A percentile compares a stretch with the other conserved stretches of the same genome.
Evolutionary conservation across 30 jellyfish, hydroid and myxozoan genomes (phyloP).

Genomic region (Turritopsis rubra): DNA sequence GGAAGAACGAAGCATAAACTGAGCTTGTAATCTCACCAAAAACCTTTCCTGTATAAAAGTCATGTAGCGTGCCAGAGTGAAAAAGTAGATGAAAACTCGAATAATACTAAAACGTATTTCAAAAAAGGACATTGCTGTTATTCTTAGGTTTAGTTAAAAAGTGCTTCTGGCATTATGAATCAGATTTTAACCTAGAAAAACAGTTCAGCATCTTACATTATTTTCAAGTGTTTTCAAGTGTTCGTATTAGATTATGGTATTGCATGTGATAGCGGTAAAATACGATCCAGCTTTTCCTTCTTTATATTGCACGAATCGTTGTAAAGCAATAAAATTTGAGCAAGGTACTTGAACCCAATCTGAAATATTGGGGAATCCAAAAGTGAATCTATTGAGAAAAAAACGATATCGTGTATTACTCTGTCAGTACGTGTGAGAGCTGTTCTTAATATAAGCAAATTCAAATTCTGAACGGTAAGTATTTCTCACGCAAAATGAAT

Average conservation of each 20-base stretch:
- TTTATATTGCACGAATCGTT: neutral
- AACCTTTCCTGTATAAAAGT: too few species aligned
- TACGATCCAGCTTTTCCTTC: neutral
- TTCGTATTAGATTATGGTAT: neutral
- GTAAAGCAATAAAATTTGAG: too few species aligned
- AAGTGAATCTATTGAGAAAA: neutral
- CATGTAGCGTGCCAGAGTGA: too few species aligned
- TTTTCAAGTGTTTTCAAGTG: neutral
- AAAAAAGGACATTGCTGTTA: too few species aligned
- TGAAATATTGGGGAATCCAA: neutral
- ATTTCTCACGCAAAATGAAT: neutral
- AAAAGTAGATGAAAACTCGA: too few species aligned
- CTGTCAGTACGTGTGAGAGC: neutral
- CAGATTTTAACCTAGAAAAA: neutral
- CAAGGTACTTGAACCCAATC: neutral
- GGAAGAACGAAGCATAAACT: too few species aligned
- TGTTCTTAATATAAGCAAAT: neutral
- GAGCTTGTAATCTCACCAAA: too few species aligned
- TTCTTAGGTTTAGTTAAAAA: neutral
- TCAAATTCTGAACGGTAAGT: neutral
- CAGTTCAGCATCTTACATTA: neutral
- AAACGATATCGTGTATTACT: neutral
- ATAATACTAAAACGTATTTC: too few species aligned
- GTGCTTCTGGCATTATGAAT: neutral
- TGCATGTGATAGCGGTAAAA: neutral